phyloP scores from a whole-genome alignment of 2,888 invertebrate species.

The Mesorhabditis belari region DNA sequence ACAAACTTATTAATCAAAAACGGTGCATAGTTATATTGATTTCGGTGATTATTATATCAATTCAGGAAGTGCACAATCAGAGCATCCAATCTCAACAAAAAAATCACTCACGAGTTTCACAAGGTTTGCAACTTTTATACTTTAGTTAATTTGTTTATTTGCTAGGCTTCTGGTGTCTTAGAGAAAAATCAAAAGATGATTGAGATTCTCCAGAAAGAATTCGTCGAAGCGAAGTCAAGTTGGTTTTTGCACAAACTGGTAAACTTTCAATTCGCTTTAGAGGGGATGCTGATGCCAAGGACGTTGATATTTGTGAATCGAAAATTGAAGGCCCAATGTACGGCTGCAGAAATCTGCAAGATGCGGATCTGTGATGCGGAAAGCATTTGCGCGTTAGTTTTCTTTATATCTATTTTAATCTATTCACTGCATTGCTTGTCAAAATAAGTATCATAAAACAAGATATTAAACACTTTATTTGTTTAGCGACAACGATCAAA shows the following conservation, averaged over 20 bases:
- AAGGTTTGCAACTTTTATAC: neutral
- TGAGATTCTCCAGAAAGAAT: conserved; percentile 4
- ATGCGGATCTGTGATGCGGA: conserved; percentile 8
- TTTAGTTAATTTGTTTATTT: neutral
- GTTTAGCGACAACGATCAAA: conserved; percentile 64
- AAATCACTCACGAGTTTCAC: neutral
- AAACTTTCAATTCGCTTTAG: neutral
- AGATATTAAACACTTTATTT: neutral
- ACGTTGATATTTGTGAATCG: conserved; percentile 41
- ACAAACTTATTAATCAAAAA: conserved; percentile 11
- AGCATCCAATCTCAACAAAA: neutral
- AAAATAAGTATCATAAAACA: neutral
- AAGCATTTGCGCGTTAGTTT: conserved; percentile 26
- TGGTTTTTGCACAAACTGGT: neutral
- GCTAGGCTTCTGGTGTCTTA: neutral
- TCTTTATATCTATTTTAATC: neutral
- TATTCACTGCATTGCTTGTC: neutral
- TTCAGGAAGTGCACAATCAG: neutral
- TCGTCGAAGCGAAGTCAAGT: neutral
- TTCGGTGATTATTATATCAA: no score
- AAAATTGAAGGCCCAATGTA: conserved; percentile 20
- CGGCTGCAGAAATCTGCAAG: conserved; percentile 14
- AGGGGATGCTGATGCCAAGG: conserved; percentile 3
- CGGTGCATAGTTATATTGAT: no score
- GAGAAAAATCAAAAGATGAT: conserved; percentile 10